Evolutionary conservation across 2,113 vertebrate species (phyloP), one percentile per base, ranked within the genome.

Genomic region (Chaenogobius annularis): DNA sequence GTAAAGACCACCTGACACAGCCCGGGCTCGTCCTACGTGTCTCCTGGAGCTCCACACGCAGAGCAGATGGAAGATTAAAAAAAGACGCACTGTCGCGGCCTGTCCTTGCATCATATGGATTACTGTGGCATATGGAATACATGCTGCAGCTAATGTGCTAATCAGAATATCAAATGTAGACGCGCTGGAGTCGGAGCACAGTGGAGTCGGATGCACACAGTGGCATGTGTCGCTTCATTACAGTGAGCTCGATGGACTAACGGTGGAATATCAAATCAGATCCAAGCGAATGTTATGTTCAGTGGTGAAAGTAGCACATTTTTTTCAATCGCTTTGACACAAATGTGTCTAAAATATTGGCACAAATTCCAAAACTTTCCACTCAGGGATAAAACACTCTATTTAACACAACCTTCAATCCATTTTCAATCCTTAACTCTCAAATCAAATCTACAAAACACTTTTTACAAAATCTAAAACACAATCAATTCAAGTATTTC

Each of bases 11-110:
- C 83, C 79, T 81, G 79, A 84, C 73, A 76, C 14, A 31, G 70
- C 65, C 74, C 71, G 48, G 74, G 37, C 40, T 63, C 66, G 59
- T 75, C 73, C 77, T 37, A 26, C 70, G 69, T 72, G 70, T 65
- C 44, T 78, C 66, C 40, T 54, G 58, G 44, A 37, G 74, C 76
- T 54, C 73, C 73, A 74, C 72, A 58, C 61, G n/a, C 37, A 4
- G 68, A 83, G 74, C 88, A 90, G 86, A 89, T 86, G 79, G 82
- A 73, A 73, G 70, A 70, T 70, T 81, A 80, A 68, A 78, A 63
- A 46, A 75, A 26, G 62, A 73, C 50, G 40, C 61, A 54, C 22
- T 68, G 69, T 82, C 64, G 50, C 47, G 56, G 77, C 85, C 77
- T 59, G 73, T 77, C 58, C 71, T 82, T 43, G 77, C 55, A 79